Percentiles rank a stretch among this genome's conserved stretches.
Conservation (phyloP, 2,797 vertebrate species). For the Pachyuromys duprasi region DNA sequence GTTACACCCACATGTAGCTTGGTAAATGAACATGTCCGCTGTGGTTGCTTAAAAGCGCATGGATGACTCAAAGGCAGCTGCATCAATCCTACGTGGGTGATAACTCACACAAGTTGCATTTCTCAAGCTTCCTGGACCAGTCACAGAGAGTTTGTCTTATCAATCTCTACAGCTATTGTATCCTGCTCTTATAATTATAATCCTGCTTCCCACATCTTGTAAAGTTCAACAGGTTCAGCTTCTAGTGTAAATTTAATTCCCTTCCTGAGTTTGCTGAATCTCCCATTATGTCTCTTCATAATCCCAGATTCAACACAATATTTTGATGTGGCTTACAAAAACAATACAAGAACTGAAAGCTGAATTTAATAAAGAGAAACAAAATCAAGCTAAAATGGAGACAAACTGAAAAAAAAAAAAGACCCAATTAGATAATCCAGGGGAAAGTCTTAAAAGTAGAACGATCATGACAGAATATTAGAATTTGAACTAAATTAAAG, state of each 20-base stretch:
- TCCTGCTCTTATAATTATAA: not conserved
- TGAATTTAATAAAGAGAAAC: not conserved
- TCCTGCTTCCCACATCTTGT: not conserved
- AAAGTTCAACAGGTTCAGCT: not conserved
- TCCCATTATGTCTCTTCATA: not conserved
- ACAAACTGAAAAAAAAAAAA: not conserved
- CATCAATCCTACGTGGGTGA: not conserved
- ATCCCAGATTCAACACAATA: too few relatives aligned
- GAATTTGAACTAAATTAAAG: not conserved
- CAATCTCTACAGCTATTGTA: not conserved
- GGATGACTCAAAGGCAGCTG: not conserved
- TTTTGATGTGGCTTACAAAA: too few relatives aligned
- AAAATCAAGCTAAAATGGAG: not conserved
- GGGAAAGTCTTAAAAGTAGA: not conserved
- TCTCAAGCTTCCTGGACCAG: not conserved
- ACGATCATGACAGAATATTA: not conserved
- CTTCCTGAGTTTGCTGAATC: not conserved
- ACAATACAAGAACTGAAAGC: not conserved
- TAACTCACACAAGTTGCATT: not conserved
- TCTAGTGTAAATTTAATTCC: not conserved
- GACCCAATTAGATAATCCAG: not conserved
- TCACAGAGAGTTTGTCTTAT: not conserved
- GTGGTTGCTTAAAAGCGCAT: not conserved
- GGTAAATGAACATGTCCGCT: not conserved
- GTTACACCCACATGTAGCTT: not conserved